phyloP scores from a whole-genome alignment of 2,797 vertebrate species.

The Acanthis flammea region DNA sequence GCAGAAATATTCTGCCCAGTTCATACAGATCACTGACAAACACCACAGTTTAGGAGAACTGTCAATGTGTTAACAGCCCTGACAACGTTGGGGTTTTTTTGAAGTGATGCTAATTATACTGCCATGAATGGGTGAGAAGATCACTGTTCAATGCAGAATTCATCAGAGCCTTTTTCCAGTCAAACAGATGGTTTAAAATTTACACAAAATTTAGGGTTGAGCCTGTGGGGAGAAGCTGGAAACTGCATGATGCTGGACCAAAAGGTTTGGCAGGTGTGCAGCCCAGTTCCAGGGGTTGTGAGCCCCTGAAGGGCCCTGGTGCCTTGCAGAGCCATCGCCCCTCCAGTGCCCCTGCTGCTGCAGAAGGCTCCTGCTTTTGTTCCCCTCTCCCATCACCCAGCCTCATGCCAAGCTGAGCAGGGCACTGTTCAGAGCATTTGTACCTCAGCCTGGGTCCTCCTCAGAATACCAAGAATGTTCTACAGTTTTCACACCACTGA shows the following conservation, averaged over 20 bases:
- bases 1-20: neutral
- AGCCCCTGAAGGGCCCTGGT: neutral
- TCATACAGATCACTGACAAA: neutral
- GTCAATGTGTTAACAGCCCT: neutral
- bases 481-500: neutral
- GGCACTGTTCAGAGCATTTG: neutral
- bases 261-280: neutral
- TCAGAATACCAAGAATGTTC: neutral
- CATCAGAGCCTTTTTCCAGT: neutral
- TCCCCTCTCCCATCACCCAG: neutral
- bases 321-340: accelerated
- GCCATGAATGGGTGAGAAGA: neutral
- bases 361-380: accelerated
- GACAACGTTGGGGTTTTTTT: neutral
- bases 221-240: neutral
- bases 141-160: neutral
- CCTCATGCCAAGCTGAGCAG: neutral
- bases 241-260: neutral
- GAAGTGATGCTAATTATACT: neutral
- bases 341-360: accelerated
- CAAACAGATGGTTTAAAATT: neutral
- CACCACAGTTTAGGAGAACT: neutral
- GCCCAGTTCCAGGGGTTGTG: neutral
- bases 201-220: neutral
- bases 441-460: neutral